A percentile compares a stretch with the other conserved stretches of the same genome.
phyloP scores from a whole-genome alignment of 2,797 vertebrate species.

The Clarias laeviceps region DNA sequence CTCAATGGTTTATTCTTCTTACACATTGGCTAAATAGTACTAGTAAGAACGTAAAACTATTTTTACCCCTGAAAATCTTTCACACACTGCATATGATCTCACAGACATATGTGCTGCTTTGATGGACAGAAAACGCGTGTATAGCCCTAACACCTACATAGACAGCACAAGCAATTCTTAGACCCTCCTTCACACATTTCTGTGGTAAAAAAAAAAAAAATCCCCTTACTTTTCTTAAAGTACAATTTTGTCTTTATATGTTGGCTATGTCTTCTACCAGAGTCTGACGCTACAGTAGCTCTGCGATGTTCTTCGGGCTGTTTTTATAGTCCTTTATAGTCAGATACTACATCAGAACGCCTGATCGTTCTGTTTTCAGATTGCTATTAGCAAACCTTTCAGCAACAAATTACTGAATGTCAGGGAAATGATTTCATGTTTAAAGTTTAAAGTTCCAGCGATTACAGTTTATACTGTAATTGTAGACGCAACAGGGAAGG shows the following conservation, averaged over 20 bases:
- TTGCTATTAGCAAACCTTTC: background rate
- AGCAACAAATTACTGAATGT: background rate
- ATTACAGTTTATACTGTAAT: background rate
- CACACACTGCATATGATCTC: background rate
- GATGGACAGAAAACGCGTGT: background rate
- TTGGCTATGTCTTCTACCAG: background rate
- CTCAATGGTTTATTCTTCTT: too few relatives aligned
- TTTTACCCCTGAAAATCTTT: too few relatives aligned
- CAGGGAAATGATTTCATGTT: background rate
- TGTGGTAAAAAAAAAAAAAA: background rate
- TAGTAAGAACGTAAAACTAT: too few relatives aligned
- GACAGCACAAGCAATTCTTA: background rate
- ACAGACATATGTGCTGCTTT: background rate
- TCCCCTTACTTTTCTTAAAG: background rate
- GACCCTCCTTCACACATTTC: background rate
- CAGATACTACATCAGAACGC: background rate
- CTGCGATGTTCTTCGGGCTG: background rate
- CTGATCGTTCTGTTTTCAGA: background rate
- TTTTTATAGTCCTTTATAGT: background rate
- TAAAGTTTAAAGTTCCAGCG: background rate
- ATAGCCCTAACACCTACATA: background rate
- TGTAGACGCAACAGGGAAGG: background rate
- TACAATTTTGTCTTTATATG: background rate
- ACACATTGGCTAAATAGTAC: too few relatives aligned
- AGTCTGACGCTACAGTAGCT: background rate